These are phyloP conservation scores for Pygoscelis antarcticus DNA, from an alignment of 2,113 vertebrate species.

Conservation along the genomic window DNA sequence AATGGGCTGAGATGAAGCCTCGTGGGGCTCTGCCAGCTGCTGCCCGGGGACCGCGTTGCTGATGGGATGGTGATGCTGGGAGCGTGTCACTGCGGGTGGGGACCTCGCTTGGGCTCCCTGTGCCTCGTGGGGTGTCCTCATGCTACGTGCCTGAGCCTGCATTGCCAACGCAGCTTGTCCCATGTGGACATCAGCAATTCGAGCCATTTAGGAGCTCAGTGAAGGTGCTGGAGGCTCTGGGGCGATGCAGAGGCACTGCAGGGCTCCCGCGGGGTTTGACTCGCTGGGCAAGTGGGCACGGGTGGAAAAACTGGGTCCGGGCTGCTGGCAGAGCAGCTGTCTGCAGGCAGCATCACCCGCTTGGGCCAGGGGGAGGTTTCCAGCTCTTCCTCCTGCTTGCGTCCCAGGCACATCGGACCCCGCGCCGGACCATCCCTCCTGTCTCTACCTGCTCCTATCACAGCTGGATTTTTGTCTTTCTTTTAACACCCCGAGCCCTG, in stretches of 20 bases:
- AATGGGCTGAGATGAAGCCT: background rate
- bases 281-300: rapidly evolving
- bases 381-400: background rate
- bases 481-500: background rate
- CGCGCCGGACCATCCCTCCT: background rate
- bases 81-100: rapidly evolving
- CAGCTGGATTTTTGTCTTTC: background rate
- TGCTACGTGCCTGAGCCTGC: background rate
- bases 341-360: rapidly evolving
- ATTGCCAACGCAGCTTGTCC: background rate
- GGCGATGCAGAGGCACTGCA: background rate
- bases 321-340: background rate
- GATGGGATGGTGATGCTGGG: background rate
- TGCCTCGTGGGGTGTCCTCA: background rate
- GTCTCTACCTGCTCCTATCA: background rate
- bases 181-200: rapidly evolving
- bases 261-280: background rate
- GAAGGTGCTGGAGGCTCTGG: background rate
- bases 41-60: rapidly evolving
- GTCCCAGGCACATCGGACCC: no score
- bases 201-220: background rate
- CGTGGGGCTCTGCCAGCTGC: rapidly evolving
- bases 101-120: background rate
- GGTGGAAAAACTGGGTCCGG: background rate
- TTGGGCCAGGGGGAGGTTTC: background rate